Evolutionary conservation across 92 coral and sea anemone species (phyloP).

Genomic region (Umimayanthus chanpuru): DNA sequence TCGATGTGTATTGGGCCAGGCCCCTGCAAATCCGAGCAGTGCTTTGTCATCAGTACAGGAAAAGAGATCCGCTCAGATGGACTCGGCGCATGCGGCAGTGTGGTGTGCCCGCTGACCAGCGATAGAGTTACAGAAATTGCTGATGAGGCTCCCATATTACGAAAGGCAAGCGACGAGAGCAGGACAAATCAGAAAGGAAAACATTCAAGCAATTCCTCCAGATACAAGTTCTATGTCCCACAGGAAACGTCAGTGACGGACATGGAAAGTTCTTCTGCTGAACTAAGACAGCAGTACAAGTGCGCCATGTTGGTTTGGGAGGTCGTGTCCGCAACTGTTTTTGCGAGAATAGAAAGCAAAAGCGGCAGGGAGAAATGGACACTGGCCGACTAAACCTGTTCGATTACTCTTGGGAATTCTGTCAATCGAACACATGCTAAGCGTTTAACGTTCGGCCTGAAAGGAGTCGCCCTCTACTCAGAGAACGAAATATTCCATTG

Average conservation of each 20-base stretch:
- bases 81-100: constrained; percentile 62
- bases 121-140: constrained; percentile 74
- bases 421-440: too few relatives aligned
- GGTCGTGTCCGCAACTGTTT: constrained; percentile 62
- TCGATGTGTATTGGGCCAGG: constrained; percentile 82
- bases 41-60: constrained; percentile 89
- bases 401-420: too few relatives aligned
- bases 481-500: too few relatives aligned
- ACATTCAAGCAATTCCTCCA: constrained; percentile 10
- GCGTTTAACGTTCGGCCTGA: too few relatives aligned
- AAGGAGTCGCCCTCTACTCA: too few relatives aligned
- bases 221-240: constrained; percentile 23
- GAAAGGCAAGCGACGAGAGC: constrained; percentile 33
- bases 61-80: constrained; percentile 75
- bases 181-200: constrained; percentile 14
- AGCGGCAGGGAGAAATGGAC: constrained; percentile 59
- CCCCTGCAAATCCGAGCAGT: constrained; percentile 87
- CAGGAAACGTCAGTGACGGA: constrained; percentile 27
- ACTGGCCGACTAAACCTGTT: not conserved
- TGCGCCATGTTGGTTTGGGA: constrained; percentile 85
- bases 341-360: constrained; percentile 76
- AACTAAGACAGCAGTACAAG: constrained; percentile 43
- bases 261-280: constrained; percentile 14
- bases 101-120: constrained; percentile 76
- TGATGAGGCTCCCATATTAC: constrained; percentile 30